phyloP scores from a whole-genome alignment of 2,888 invertebrate genomes.

The Gandaritis pyraliata region DNA sequence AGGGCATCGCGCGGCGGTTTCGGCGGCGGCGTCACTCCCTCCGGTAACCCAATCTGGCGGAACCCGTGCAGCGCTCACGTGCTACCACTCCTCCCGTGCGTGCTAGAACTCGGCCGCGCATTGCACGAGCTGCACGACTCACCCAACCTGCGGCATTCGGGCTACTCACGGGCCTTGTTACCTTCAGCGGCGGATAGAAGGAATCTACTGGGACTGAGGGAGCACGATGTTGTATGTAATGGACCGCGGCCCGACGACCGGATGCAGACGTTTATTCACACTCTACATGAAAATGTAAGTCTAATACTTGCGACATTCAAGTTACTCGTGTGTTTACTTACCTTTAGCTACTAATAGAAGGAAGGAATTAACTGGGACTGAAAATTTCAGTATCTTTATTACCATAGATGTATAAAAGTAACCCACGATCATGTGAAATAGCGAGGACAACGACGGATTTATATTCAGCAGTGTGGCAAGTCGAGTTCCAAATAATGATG shows the following conservation, averaged over 20 bases:
- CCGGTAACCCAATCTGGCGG: slow-evolving; percentile 91
- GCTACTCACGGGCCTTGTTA: slow-evolving; percentile 88
- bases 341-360: no score
- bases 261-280: slow-evolving; percentile 93
- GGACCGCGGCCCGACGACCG: slow-evolving; percentile 88
- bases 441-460: no score
- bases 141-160: slow-evolving; percentile 87
- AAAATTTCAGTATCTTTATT: no score
- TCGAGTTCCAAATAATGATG: not conserved
- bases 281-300: slow-evolving; percentile 88
- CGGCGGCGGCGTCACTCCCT: slow-evolving; percentile 89
- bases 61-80: slow-evolving; percentile 95
- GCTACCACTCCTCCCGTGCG: slow-evolving; percentile 90
- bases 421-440: no score
- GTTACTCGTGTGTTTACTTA: no score
- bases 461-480: no score
- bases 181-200: slow-evolving; percentile 91
- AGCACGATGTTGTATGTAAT: slow-evolving; percentile 67
- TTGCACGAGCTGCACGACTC: slow-evolving; percentile 92
- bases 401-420: no score
- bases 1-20: slow-evolving; percentile 93
- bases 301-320: no score
- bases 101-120: slow-evolving; percentile 90
- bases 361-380: no score
- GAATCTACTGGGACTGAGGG: slow-evolving; percentile 87